phyloP scores from a whole-genome alignment of 2,888 invertebrate genomes.

The Polydrusus tereticollis region DNA sequence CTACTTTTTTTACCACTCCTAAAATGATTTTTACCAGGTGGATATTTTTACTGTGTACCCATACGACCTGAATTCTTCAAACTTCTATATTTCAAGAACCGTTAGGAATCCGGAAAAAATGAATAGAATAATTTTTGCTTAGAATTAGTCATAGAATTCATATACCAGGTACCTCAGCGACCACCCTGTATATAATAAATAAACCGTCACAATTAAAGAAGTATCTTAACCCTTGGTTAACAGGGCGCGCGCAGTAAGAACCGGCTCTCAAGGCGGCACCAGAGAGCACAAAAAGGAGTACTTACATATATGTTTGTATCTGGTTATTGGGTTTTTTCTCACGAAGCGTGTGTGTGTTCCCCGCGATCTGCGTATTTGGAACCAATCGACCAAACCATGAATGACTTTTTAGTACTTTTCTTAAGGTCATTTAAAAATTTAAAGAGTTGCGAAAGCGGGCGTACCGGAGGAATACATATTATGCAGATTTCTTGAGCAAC shows the following conservation, averaged over 20 bases:
- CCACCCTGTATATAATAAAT: background rate
- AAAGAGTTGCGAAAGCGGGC: conserved; percentile 10
- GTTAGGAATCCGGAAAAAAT: no score
- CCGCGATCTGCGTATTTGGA: conserved; percentile 14
- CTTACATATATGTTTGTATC: conserved; percentile 16
- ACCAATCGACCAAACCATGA: conserved; percentile 31
- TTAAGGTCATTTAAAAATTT: conserved; percentile 8
- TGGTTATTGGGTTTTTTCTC: conserved; percentile 30
- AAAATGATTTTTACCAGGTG: no score
- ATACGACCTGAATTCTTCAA: no score
- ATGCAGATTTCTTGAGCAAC: no score
- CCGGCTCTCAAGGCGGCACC: conserved; percentile 12
- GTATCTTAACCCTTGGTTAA: background rate
- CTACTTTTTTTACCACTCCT: no score
- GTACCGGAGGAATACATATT: no score
- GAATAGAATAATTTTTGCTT: no score
- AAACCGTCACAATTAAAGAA: background rate
- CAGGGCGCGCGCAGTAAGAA: conserved; percentile 6
- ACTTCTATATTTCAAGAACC: no score
- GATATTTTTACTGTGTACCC: no score
- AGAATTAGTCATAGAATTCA: no score
- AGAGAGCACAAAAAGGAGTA: conserved; percentile 12
- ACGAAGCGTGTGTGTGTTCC: conserved; percentile 30
- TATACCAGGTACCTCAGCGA: no score
- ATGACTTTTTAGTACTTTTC: background rate